Evolutionary conservation across 2,113 vertebrate genomes (phyloP), one percentile per base, ranked within the genome.

Genomic region (Brachypodius melanocephalos): DNA sequence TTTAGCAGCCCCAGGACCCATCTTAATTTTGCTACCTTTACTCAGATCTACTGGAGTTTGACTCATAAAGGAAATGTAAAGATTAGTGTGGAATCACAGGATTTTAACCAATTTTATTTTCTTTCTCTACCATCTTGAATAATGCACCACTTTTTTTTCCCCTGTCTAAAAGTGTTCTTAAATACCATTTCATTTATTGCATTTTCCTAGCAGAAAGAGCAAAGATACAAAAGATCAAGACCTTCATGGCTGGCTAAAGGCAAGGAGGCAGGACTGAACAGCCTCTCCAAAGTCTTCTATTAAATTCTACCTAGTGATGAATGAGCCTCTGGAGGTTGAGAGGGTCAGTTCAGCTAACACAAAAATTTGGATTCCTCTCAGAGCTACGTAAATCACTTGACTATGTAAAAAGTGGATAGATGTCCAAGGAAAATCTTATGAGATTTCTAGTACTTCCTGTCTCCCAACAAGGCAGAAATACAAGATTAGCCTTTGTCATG

Each of bases 381-480:
- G 48, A 91, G 31, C 88, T 94, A 32, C 22, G 26, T 91, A 89
- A 93, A 95, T 83, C 62, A 58, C 46, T 85, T 93, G 88, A 85
- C 45, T 76, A 11, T 62, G 63, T 87, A 86, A 91, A 89, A 94
- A 85, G 55, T 94, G 55, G 14, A 58, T 74, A 55, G 59, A 43
- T 59, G 38, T 75, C 58, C 78, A 80, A 93, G 59, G 58, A 95
- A 58, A 95, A 91, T 83, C 87, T 77, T 80, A 43, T 5, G 71
- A 91, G 93, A 91, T 83, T 96, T 93, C 63, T 88, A 32, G 71
- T 85, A 77, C 78, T 90, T 96, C 81, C 89, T 93, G 78, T 88
- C 87, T 91, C 94, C 63, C 85, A 94, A 62, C 48, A 79, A 85
- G 89, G 38, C 63, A 91, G 51, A 93, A 94, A 83, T 76, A 88